Percentiles rank a stretch among this genome's conserved stretches.
Evolutionary conservation across 2,888 invertebrate species (phyloP).

Genomic region (Gandaritis pyraliata): DNA sequence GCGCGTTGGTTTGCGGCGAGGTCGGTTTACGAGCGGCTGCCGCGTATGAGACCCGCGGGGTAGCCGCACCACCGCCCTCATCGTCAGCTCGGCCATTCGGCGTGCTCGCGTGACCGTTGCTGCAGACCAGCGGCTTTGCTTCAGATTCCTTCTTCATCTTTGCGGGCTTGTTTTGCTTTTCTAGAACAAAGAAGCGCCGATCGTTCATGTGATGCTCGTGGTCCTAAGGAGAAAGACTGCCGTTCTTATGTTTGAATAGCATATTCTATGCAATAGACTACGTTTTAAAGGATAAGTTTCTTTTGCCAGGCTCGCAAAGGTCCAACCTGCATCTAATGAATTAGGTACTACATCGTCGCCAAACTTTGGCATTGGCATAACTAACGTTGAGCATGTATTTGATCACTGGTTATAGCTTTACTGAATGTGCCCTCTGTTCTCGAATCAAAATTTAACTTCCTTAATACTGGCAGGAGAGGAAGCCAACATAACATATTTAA

Average conservation of each 20-base stretch:
- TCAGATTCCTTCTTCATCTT: slow-evolving; percentile 74
- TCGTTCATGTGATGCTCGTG: not conserved
- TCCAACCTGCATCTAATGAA: too few relatives aligned
- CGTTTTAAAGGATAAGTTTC: too few relatives aligned
- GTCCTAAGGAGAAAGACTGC: too few relatives aligned
- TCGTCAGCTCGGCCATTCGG: slow-evolving; percentile 78
- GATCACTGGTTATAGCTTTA: too few relatives aligned
- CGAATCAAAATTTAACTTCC: not conserved
- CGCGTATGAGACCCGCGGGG: slow-evolving; percentile 74
- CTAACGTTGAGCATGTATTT: too few relatives aligned
- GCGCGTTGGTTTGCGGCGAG: slow-evolving; percentile 68
- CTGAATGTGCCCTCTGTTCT: too few relatives aligned
- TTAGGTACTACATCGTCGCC: too few relatives aligned
- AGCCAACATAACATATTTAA: slow-evolving; percentile 6
- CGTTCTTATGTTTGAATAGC: too few relatives aligned
- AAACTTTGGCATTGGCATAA: too few relatives aligned
- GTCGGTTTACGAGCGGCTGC: slow-evolving; percentile 76
- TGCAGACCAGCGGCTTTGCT: slow-evolving; percentile 64
- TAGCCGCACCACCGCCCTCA: slow-evolving; percentile 68
- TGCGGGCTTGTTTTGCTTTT: slow-evolving; percentile 69
- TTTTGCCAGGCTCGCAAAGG: too few relatives aligned
- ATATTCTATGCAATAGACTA: too few relatives aligned
- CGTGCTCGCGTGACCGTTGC: slow-evolving; percentile 74
- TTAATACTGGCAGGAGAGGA: not conserved
- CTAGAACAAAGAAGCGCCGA: slow-evolving; percentile 57